Evolutionary conservation across 2,113 vertebrate genomes (phyloP).

Genomic region (Geococcyx californianus): DNA sequence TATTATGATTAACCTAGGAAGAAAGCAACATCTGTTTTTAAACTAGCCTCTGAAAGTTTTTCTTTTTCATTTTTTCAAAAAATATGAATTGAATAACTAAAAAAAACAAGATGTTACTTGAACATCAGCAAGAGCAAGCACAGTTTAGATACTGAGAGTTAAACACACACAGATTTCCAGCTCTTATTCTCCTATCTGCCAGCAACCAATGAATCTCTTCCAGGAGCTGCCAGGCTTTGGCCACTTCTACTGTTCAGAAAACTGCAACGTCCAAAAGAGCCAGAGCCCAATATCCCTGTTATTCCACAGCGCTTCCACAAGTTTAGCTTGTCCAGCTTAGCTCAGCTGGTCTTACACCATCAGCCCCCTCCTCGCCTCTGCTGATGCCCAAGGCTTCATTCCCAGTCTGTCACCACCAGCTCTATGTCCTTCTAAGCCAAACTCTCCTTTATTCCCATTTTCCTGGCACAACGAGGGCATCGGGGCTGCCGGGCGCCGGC

Average conservation of each 20-base stretch:
- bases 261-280: accelerated
- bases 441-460: accelerated
- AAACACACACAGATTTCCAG: accelerated
- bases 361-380: not conserved
- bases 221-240: not conserved
- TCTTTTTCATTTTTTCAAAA: not conserved
- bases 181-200: not conserved
- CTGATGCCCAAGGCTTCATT: accelerated
- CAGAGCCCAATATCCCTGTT: accelerated
- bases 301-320: accelerated
- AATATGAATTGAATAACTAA: not conserved
- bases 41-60: not conserved
- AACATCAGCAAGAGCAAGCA: not conserved
- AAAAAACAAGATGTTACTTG: not conserved
- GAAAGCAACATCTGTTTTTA: not conserved
- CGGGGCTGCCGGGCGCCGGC: no score
- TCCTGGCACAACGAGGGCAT: not conserved
- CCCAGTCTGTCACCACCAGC: not conserved
- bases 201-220: not conserved
- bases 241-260: not conserved
- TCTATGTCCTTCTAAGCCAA: not conserved
- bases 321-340: not conserved
- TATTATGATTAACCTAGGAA: not conserved
- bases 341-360: accelerated
- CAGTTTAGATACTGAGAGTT: accelerated